Evolutionary conservation across 2,113 vertebrate species (phyloP), one percentile per base, ranked within the genome.

Genomic region (Brachionichthys hirsutus): DNA sequence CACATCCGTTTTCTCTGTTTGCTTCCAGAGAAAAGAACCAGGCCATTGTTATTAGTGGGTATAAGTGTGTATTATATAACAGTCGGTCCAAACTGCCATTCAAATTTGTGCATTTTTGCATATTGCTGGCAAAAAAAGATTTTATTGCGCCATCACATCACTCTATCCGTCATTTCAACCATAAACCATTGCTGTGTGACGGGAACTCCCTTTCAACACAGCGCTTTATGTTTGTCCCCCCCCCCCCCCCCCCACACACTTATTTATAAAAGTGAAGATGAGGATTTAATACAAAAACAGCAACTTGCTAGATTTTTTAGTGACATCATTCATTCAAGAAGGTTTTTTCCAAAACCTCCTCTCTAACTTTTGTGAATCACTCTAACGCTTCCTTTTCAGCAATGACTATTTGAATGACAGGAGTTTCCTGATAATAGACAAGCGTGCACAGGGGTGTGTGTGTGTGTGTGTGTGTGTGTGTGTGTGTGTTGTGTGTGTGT

Each of bases 1-100:
- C 69, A 81, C 77, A 84, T 78, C 68, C 65, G 51, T 48, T 77
- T 63, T 59, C 40, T 70, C 54, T 67, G 36, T 76, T 9, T 67
- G 62, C 12, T 8, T 58, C 12, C 7, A 47, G 15, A 66, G 52
- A 46, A 71, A 63, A 56, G 46, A 57, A 38, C 43, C 10, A 0
- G 6, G 34, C 51, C n/a, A 15, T 53, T 81, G 60, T 70, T 13
- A 12, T 3, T 35, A 55, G 20, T 41, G 15, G 42, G 24, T 45
- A 4, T 43, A 38, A 16, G 44, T 54, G 22, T 51, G 5, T 62
- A n/a, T 45, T 41, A 7, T 15, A 0, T 73, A 54, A 47, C 22
- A 14, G 9, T 15, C 34, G 20, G 18, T 10, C 30, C 63, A 14
- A 73, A 62, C 49, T 17, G 34, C 59, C 60, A 1, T 17, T 30